A percentile compares a stretch with the other conserved stretches of the same genome.
Evolutionary conservation across 2,888 invertebrate genomes (phyloP).

Genomic region (Mythimna vitellina): DNA sequence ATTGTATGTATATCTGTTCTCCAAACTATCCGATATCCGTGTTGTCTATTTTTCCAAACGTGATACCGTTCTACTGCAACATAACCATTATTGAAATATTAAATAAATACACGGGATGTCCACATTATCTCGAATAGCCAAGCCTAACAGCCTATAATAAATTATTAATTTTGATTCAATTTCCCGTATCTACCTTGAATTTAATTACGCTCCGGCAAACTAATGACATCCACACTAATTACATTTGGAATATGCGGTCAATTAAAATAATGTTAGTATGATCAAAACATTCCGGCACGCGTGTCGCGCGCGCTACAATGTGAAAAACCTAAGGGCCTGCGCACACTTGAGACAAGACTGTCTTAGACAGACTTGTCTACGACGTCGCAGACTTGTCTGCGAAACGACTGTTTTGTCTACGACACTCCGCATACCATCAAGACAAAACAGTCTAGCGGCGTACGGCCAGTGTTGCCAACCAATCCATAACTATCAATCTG

Average conservation of each 20-base stretch:
- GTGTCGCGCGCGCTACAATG: neutral
- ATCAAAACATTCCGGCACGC: too few relatives aligned
- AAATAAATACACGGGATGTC: neutral
- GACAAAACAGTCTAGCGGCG: too few relatives aligned
- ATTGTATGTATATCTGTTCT: too few relatives aligned
- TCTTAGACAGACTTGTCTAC: too few relatives aligned
- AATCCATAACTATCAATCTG: too few relatives aligned
- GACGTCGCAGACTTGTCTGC: too few relatives aligned
- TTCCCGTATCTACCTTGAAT: conserved; percentile 9
- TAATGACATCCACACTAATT: conserved; percentile 27
- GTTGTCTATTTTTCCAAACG: neutral
- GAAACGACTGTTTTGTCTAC: too few relatives aligned
- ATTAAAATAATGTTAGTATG: conserved; percentile 12
- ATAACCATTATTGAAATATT: neutral
- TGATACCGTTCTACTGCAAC: neutral
- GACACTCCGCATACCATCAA: too few relatives aligned
- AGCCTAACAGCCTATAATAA: neutral
- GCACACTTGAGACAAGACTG: too few relatives aligned
- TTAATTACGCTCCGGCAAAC: conserved; percentile 31
- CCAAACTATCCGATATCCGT: too few relatives aligned
- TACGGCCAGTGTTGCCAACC: too few relatives aligned
- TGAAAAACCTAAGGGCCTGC: too few relatives aligned
- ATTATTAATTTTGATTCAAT: conserved; percentile 20
- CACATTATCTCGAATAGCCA: conserved; percentile 7
- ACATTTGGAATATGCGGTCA: conserved; percentile 8